Base-by-base conservation (phyloP, 2,797 vertebrate species). In the Schizopygopsis pylzovi region DNA sequence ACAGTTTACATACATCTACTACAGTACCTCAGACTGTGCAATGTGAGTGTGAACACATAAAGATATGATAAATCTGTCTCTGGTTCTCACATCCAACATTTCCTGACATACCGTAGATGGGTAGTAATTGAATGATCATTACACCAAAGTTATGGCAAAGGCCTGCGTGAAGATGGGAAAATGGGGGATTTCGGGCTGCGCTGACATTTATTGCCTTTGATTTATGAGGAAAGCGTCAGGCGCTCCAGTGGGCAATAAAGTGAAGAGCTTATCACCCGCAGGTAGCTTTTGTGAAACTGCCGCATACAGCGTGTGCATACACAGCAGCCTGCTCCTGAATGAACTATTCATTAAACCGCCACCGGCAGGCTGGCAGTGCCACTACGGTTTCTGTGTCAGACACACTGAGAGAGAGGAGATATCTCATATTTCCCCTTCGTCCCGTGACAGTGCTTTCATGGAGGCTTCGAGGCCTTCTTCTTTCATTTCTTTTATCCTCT, bases 41-140 rank as follows among this genome's bases (percentile, higher is more conserved):
- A 2, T 37, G 49, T 54, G 20, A 78, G 28, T 54, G 65, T 59
- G 52, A 72, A 82, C 28, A 39, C 52, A 72, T 82, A 59, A 61
- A 12, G 52, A 59, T 56, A 43, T 47, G 45, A 82, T 76, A 85
- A 85, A 89, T 86, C 87, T 93, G 89, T 90, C 89, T 91, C 91
- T 78, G 86, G 18, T 87, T 65, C 87, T 41, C 28, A 79, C 78
- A 88, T 89, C 90, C 88, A 79, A 28, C 37, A 86, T 87, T 90
- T 90, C 82, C 81, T 85, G 87, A 76, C 45, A 85, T 90, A 79
- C 45, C 84, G 72, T 81, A 91, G 89, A 92, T 90, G 90, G 86
- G 87, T 89, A 88, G 88, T 93, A 93, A 95, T 93, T 92, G 91
- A 93, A 93, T 90, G 89, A 93, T 94, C 91, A 92, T 94, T 92